A percentile compares a stretch with the other conserved stretches of the same genome.
phyloP scores from a whole-genome alignment of 2,888 invertebrate genomes.

The Noctua pronuba region DNA sequence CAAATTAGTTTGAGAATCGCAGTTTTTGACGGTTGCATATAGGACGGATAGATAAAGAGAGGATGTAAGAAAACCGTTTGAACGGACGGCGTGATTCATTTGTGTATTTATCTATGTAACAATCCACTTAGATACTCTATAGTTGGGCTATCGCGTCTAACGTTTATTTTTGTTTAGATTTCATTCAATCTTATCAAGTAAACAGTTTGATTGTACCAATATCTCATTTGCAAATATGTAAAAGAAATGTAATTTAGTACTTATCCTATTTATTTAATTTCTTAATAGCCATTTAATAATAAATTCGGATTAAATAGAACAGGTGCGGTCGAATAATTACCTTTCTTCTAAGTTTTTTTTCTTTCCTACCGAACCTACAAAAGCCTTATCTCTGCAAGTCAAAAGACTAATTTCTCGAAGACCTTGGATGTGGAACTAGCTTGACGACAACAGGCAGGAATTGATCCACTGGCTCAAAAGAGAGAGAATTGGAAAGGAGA shows the following conservation, averaged over 20 bases:
- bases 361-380: neutral
- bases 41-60: slow-evolving; percentile 5
- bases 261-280: neutral
- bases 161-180: neutral
- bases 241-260: neutral
- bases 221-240: slow-evolving; percentile 1
- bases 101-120: slow-evolving; percentile 8
- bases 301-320: neutral
- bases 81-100: slow-evolving; percentile 13
- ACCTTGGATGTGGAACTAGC: neutral
- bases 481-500: neutral
- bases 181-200: neutral
- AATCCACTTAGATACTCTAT: neutral
- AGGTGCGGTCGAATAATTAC: no score
- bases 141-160: neutral
- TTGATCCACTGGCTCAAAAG: neutral
- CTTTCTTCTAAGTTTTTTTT: neutral
- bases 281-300: neutral
- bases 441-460: neutral
- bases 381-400: neutral
- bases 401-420: neutral
- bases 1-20: slow-evolving; percentile 25
- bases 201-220: slow-evolving; percentile 4
- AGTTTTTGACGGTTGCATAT: neutral
- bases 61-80: slow-evolving; percentile 48